Percentiles rank a stretch among this genome's conserved stretches.
Evolutionary conservation across 2,113 vertebrate species (phyloP).

Genomic region (Rhombomys opimus): DNA sequence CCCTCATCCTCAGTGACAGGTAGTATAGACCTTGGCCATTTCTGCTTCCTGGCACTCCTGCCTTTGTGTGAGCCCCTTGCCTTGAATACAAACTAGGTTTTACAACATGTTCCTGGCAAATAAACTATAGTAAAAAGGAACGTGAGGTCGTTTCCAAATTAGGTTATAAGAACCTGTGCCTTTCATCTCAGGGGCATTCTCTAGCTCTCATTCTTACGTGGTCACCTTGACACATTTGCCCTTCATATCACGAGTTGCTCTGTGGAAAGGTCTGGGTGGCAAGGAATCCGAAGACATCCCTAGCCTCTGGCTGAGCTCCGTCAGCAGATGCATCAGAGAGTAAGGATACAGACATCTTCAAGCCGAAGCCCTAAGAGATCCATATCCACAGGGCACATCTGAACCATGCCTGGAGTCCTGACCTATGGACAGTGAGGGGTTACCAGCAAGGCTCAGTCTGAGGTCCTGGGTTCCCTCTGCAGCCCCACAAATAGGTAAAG

Average conservation of each 20-base stretch:
- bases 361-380: background rate
- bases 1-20: background rate
- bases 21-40: background rate
- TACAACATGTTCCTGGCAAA: background rate
- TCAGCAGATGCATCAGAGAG: background rate
- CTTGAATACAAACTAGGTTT: background rate
- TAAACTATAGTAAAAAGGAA: background rate
- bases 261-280: background rate
- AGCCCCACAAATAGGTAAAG: background rate
- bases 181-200: background rate
- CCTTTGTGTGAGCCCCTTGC: background rate
- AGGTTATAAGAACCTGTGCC: background rate
- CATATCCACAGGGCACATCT: background rate
- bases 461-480: background rate
- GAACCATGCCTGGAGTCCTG: background rate
- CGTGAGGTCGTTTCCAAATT: background rate
- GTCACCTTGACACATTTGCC: background rate
- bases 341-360: background rate
- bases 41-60: background rate
- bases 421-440: background rate
- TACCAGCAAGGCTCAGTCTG: background rate
- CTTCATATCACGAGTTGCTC: background rate
- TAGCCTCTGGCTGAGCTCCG: background rate
- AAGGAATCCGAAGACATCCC: background rate
- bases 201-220: background rate